Conservation (phyloP, 2,888 invertebrate species). For the Drosophila nr. fundita region DNA sequence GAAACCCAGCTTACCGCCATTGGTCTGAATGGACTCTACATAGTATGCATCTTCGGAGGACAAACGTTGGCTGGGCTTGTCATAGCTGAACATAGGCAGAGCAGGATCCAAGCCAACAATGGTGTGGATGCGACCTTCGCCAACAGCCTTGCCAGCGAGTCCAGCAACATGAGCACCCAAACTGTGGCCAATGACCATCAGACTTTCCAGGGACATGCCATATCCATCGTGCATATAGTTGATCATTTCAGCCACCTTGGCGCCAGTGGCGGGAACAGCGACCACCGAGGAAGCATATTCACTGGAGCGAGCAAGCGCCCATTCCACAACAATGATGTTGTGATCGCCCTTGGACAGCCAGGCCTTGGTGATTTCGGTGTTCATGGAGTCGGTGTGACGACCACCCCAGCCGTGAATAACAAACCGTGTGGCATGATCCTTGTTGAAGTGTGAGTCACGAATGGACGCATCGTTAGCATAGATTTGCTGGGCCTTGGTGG, state of each 20-base stretch:
- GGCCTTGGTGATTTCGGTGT: conserved; percentile 81
- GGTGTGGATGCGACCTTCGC: conserved; percentile 86
- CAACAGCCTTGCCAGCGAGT: conserved; percentile 87
- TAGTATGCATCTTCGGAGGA: conserved; percentile 77
- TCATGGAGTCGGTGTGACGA: conserved; percentile 85
- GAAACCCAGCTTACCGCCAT: conserved; percentile 81
- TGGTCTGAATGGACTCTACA: conserved; percentile 83
- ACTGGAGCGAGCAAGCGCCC: conserved; percentile 86
- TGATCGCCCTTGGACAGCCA: conserved; percentile 86
- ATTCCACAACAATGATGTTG: conserved; percentile 88
- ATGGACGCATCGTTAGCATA: conserved; percentile 39
- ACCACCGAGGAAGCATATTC: conserved; percentile 87
- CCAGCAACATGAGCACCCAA: conserved; percentile 88
- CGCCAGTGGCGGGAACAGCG: conserved; percentile 74
- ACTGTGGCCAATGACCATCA: conserved; percentile 87
- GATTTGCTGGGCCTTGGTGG: conserved; percentile 53
- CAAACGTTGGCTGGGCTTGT: conserved; percentile 71
- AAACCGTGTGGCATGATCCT: conserved; percentile 62
- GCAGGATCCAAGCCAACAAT: conserved; percentile 86
- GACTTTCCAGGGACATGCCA: conserved; percentile 83
- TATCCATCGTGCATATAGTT: conserved; percentile 85
- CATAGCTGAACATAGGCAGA: conserved; percentile 73
- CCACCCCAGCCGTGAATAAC: conserved; percentile 87
- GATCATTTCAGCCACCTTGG: conserved; percentile 74
- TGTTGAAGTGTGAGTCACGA: conserved; percentile 61